Evolutionary conservation across 2,113 vertebrate genomes (phyloP).

Genomic region (Phaethornis superciliosus): DNA sequence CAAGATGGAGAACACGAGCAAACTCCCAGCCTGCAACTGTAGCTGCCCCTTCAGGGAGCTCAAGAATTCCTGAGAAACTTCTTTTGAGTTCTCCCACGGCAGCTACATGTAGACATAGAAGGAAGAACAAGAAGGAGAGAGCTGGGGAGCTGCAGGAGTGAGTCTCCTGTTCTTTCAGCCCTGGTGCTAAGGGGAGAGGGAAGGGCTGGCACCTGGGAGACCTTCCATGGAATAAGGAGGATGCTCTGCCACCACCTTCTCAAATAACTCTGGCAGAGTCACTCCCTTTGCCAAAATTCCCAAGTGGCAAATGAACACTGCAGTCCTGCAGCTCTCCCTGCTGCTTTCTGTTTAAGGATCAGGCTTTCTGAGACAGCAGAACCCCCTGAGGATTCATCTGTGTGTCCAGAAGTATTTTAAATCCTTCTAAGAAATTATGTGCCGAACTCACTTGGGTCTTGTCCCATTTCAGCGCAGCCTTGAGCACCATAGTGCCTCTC

Average conservation of each 20-base stretch:
- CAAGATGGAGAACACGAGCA: not conserved
- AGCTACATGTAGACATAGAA: not conserved
- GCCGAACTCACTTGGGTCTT: conserved; percentile 10
- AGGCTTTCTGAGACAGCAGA: not conserved
- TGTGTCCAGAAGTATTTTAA: conserved; percentile 4
- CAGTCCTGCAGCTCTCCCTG: not conserved
- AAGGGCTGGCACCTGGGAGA: not conserved
- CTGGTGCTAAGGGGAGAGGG: not conserved
- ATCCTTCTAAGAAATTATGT: conserved; percentile 22
- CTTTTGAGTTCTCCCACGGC: no score
- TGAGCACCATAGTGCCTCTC: not conserved
- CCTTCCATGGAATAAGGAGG: not conserved
- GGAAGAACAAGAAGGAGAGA: not conserved
- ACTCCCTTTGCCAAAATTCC: not conserved
- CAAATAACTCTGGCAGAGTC: not conserved
- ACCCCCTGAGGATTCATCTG: not conserved
- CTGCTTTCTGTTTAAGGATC: not conserved
- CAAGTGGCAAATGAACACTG: not conserved
- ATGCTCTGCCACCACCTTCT: not conserved
- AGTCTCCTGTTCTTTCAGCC: not conserved
- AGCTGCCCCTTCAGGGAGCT: not conserved
- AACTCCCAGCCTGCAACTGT: not conserved
- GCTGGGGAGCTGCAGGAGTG: not conserved
- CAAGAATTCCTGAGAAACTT: not conserved
- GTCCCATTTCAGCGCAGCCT: conserved; percentile 17